A percentile compares a stretch with the other conserved stretches of the same genome.
These are phyloP conservation scores for Limnephilus rhombicus DNA, from an alignment of 2,888 invertebrate species.

Conservation along the genomic window DNA sequence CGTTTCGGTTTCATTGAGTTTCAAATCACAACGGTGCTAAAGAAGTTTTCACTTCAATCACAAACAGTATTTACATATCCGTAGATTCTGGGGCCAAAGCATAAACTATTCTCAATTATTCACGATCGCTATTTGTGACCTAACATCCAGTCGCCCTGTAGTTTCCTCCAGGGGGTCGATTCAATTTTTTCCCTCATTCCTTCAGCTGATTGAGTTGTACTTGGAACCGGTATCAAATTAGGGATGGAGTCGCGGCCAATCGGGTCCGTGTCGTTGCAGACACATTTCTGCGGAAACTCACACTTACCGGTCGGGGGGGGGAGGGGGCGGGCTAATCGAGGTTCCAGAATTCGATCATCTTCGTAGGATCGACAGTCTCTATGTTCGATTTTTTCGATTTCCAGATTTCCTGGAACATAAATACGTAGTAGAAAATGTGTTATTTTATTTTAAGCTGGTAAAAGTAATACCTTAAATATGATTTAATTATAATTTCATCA, in stretches of 20 bases:
- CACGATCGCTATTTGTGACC: not conserved
- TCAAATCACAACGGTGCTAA: too few relatives aligned
- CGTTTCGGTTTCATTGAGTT: too few relatives aligned
- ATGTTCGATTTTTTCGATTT: not conserved
- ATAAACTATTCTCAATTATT: not conserved
- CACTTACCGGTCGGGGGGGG: conserved; percentile 3
- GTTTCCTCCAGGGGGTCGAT: conserved; percentile 49
- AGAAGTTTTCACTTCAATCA: too few relatives aligned
- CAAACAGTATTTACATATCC: too few relatives aligned
- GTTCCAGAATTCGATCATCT: not conserved
- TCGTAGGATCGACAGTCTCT: not conserved
- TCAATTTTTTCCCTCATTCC: conserved; percentile 59
- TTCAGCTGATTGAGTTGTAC: conserved; percentile 57
- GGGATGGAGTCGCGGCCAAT: conserved; percentile 57
- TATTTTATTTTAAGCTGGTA: not conserved
- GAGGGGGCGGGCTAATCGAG: not conserved
- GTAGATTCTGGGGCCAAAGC: not conserved
- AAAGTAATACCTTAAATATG: not conserved
- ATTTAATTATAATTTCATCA: not conserved
- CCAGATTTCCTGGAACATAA: not conserved
- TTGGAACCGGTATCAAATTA: conserved; percentile 56
- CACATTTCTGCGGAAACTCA: conserved; percentile 30
- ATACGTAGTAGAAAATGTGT: not conserved
- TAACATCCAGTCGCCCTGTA: not conserved
- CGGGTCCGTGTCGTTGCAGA: conserved; percentile 31